phyloP scores from a whole-genome alignment of 2,888 invertebrate genomes.

The Branchellion lobata region DNA sequence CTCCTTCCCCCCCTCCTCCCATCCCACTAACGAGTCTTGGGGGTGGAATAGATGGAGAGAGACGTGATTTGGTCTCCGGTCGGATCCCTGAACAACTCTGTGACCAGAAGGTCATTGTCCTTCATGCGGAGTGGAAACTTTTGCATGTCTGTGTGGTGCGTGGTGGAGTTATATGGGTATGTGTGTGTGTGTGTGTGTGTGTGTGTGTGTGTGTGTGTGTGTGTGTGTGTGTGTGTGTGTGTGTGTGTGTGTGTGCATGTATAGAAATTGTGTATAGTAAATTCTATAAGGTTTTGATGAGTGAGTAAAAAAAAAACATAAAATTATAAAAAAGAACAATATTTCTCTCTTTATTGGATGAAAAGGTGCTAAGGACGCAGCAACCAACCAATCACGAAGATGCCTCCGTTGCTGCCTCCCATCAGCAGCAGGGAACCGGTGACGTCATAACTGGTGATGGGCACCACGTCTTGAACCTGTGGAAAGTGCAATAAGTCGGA shows the following conservation, averaged over 20 bases:
- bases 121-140: slow-evolving; percentile 96
- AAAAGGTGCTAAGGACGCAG: too few species aligned
- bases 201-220: slow-evolving; percentile 34
- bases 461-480: slow-evolving; percentile 84
- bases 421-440: slow-evolving; percentile 91
- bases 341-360: too few species aligned
- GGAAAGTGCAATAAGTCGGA: slow-evolving; percentile 14
- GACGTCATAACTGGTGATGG: slow-evolving; percentile 92
- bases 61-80: slow-evolving; percentile 93
- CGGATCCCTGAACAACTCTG: slow-evolving; percentile 88
- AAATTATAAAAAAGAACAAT: not conserved
- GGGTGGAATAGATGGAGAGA: slow-evolving; percentile 96
- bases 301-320: not conserved
- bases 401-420: slow-evolving; percentile 92
- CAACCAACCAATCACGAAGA: slow-evolving; percentile 84
- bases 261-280: too few species aligned
- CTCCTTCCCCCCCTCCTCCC: not conserved
- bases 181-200: slow-evolving; percentile 39
- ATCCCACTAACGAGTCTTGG: slow-evolving; percentile 84
- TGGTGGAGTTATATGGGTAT: slow-evolving; percentile 40
- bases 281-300: too few species aligned
- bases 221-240: slow-evolving; percentile 17
- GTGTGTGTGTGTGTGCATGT: slow-evolving; percentile 17
- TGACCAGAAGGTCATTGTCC: slow-evolving; percentile 94
- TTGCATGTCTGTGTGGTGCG: slow-evolving; percentile 42